Evolutionary conservation across 2,888 invertebrate species (phyloP).

Genomic region (Polyommatus icarus): DNA sequence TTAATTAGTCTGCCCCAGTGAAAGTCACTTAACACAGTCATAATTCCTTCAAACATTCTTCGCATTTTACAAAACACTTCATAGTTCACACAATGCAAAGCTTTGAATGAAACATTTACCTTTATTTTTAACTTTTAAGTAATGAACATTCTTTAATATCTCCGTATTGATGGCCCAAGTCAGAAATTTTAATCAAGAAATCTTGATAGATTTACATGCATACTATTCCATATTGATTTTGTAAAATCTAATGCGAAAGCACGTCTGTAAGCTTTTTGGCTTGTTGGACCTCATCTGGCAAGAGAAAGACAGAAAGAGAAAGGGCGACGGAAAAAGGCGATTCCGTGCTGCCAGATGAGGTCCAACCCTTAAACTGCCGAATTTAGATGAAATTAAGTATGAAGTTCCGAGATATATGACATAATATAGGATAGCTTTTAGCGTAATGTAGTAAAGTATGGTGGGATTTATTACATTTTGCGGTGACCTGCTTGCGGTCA

Average conservation of each 20-base stretch:
- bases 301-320: too few species aligned
- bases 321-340: too few species aligned
- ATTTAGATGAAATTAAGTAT: not conserved
- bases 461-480: not conserved
- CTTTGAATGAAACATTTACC: not conserved
- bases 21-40: constrained; percentile 1
- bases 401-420: not conserved
- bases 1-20: not conserved
- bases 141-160: not conserved
- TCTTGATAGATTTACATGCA: too few species aligned
- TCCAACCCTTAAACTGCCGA: too few species aligned
- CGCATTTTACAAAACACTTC: not conserved
- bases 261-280: too few species aligned
- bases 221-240: too few species aligned
- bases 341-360: too few species aligned
- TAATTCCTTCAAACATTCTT: constrained; percentile 2
- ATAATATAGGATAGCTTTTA: not conserved
- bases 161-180: not conserved
- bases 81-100: not conserved
- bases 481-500: not conserved
- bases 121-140: not conserved
- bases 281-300: too few species aligned
- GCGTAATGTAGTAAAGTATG: not conserved
- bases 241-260: too few species aligned
- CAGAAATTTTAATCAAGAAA: too few species aligned